A percentile compares a stretch with the other conserved stretches of the same genome.
These are phyloP conservation scores for Pelodiscus sinensis DNA, from an alignment of 2,113 vertebrate genomes.

Conservation along the genomic window DNA sequence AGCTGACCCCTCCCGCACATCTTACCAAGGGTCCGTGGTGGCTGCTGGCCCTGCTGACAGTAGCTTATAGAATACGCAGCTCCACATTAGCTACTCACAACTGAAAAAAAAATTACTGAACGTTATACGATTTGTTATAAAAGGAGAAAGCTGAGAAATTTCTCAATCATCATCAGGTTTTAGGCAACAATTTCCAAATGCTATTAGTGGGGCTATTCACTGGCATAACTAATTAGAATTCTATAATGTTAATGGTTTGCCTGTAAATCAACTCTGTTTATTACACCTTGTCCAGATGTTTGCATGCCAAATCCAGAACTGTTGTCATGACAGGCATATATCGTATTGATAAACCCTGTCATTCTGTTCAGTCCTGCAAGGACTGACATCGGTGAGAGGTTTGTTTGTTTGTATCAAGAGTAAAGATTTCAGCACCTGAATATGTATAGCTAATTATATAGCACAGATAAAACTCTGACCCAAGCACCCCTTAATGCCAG, in stretches of 20 bases:
- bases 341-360: not conserved
- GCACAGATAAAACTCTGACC: too few relatives aligned
- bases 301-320: not conserved
- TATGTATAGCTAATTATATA: not conserved
- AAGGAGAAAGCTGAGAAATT: not conserved
- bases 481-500: too few relatives aligned
- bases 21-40: too few relatives aligned
- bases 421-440: not conserved
- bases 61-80: accelerated
- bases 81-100: not conserved
- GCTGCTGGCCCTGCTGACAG: too few relatives aligned
- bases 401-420: not conserved
- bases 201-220: not conserved
- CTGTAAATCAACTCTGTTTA: not conserved
- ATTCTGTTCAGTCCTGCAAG: not conserved
- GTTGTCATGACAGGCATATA: not conserved
- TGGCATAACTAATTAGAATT: not conserved
- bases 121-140: not conserved
- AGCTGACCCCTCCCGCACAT: too few relatives aligned
- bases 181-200: not conserved
- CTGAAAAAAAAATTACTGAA: not conserved
- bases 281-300: not conserved
- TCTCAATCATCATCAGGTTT: not conserved
- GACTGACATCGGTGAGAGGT: not conserved
- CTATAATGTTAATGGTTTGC: not conserved